A percentile compares a stretch with the other conserved stretches of the same genome.
These are phyloP conservation scores for Cantharis rufa DNA, from an alignment of 2,888 invertebrate genomes.

Conservation along the genomic window DNA sequence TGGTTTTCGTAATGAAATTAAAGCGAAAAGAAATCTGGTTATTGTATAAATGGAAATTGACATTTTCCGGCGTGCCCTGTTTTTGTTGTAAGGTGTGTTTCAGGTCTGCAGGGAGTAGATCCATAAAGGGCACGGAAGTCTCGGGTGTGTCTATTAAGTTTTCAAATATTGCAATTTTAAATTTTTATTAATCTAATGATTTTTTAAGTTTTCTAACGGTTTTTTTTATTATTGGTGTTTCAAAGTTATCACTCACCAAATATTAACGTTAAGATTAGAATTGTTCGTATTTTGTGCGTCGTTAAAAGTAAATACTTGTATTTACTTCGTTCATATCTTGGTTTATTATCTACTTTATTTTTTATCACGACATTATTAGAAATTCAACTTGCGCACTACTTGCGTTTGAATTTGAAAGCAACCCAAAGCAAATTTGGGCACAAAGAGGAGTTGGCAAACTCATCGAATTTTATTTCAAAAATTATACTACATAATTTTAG, in stretches of 20 bases:
- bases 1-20: slow-evolving; percentile 6
- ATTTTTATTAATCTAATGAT: background rate
- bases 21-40: slow-evolving; percentile 3
- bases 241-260: background rate
- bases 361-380: background rate
- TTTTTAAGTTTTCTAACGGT: background rate
- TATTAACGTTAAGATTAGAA: background rate
- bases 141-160: slow-evolving; percentile 18
- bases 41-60: slow-evolving; percentile 18
- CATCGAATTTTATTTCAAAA: background rate
- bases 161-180: background rate
- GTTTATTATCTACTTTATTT: background rate
- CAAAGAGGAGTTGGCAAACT: background rate
- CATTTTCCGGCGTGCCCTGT: slow-evolving; percentile 26
- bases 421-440: background rate
- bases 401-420: background rate
- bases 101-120: slow-evolving; percentile 13
- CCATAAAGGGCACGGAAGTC: slow-evolving; percentile 22
- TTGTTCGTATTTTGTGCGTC: background rate
- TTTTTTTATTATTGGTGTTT: background rate
- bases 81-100: slow-evolving; percentile 15
- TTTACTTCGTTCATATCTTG: background rate
- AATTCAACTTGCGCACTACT: background rate
- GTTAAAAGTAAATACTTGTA: background rate
- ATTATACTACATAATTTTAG: background rate